Percentiles rank a stretch among this genome's conserved stretches.
phyloP scores from a whole-genome alignment of 2,888 invertebrate genomes.

The Leptinotarsa peninsularis region DNA sequence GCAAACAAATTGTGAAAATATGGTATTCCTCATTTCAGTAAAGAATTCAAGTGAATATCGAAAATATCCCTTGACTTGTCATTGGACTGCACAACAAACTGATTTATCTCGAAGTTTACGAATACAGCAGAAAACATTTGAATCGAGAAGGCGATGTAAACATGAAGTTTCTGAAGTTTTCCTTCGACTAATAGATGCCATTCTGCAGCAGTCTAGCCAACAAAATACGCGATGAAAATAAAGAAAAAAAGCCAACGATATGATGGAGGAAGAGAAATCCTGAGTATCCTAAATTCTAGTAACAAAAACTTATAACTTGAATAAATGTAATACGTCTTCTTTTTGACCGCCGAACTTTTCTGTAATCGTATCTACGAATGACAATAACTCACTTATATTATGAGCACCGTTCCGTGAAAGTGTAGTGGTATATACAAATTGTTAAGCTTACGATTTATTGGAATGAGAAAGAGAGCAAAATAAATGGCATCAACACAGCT shows the following conservation, averaged over 20 bases:
- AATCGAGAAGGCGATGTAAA: conserved; percentile 4
- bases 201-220: not conserved
- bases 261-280: conserved; percentile 5
- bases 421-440: conserved; percentile 10
- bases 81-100: not conserved
- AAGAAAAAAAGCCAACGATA: not conserved
- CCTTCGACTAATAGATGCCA: conserved; percentile 2
- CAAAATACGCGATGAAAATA: not conserved
- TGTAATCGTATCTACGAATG: not conserved
- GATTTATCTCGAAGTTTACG: not conserved
- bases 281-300: not conserved
- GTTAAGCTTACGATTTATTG: not conserved
- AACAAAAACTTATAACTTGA: not conserved
- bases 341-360: not conserved
- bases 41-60: no score
- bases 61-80: no score
- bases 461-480: not conserved
- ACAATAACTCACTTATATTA: not conserved
- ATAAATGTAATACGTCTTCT: not conserved
- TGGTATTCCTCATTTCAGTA: no score
- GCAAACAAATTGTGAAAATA: no score
- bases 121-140: not conserved
- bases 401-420: conserved; percentile 8
- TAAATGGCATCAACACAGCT: not conserved
- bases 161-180: conserved; percentile 2